Conservation (phyloP, 2,888 invertebrate species). For the Drosophila paracracens region DNA sequence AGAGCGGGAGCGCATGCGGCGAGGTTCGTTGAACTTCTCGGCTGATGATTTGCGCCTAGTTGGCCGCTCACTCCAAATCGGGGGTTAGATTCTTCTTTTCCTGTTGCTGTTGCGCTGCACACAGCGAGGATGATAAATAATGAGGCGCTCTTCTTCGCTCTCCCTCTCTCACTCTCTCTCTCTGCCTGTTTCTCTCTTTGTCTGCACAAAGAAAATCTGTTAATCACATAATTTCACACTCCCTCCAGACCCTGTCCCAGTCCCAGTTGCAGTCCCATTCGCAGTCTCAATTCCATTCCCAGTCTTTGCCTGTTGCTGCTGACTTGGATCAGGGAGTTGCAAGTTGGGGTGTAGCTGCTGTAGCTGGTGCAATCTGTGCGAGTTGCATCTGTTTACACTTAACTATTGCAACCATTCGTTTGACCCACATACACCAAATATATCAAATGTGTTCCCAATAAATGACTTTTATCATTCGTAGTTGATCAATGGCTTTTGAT, state of each 20-base stretch:
- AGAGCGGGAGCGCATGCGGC: slow-evolving; percentile 24
- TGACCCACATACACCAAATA: slow-evolving; percentile 57
- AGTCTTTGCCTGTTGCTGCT: slow-evolving; percentile 13
- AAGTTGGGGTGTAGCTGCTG: slow-evolving; percentile 5
- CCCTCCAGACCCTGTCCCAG: slow-evolving; percentile 22
- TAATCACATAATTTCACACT: slow-evolving; percentile 63
- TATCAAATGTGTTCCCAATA: slow-evolving; percentile 30
- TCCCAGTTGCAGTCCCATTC: slow-evolving; percentile 3
- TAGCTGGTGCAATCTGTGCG: slow-evolving; percentile 28
- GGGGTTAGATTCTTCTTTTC: slow-evolving; percentile 68
- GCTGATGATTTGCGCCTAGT: slow-evolving; percentile 71
- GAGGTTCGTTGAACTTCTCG: slow-evolving; percentile 74
- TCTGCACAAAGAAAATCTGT: slow-evolving; percentile 62
- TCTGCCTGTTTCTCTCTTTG: neutral
- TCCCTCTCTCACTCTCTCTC: neutral
- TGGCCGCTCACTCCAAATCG: slow-evolving; percentile 50
- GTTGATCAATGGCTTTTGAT: slow-evolving; percentile 6
- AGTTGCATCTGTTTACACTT: slow-evolving; percentile 62
- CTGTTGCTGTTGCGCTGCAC: slow-evolving; percentile 40
- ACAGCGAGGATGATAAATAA: slow-evolving; percentile 73
- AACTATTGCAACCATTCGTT: slow-evolving; percentile 40
- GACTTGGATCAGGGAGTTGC: slow-evolving; percentile 12
- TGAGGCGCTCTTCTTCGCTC: slow-evolving; percentile 34
- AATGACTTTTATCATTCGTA: slow-evolving; percentile 6
- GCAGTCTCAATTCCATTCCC: slow-evolving; percentile 15